Evolutionary conservation across 2,888 invertebrate genomes (phyloP), one percentile per base, ranked within the genome.

Genomic region (Pyrrhia umbra): DNA sequence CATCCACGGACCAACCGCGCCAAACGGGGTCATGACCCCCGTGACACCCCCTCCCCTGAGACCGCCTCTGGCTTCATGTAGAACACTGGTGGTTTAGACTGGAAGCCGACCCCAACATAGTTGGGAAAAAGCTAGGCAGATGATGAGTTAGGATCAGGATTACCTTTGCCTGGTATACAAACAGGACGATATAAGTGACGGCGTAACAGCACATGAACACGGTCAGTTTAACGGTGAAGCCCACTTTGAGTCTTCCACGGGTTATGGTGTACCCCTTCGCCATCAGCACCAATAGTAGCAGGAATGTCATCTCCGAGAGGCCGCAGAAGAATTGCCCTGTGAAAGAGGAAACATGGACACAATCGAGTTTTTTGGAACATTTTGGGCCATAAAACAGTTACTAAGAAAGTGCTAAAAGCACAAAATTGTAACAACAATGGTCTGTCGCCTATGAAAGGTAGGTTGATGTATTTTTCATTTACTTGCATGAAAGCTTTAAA

Each of bases 191-290:
- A 84, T 98, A 98, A 0, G 96, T 96, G 51, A 97, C 94, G 0
- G 96, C 92, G 81, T 97, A 98, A 6, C 96, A 84, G 72, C 97
- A 97, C 95, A 98, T 97, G 90, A 98, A 98, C 2, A 97, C 91
- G 0, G 97, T 96, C 50, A 99, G 91, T 88, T 97, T 97, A 46
- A 98, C 96, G 0, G 97, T 96, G 70, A 97, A 97, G 10, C 95
- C 95, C 0, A 96, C 91, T 52, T 97, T 96, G 20, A 99, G 95
- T 0, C 97, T 94, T 0, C 98, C 98, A 51, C 98, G 95, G 0
- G 98, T 99, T 25, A 99, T 97, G 0, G 98, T 98, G 88, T 97
- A 99, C 0, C 99, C 99, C 86, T 98, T 98, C 0, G 97, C 98
- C 90, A 99, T 93, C 5, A 99, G 92, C 1, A 99, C 95, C 54